Evolutionary conservation across 2,797 vertebrate genomes (phyloP), one percentile per base, ranked within the genome.

Genomic region (Artibeus lituratus): DNA sequence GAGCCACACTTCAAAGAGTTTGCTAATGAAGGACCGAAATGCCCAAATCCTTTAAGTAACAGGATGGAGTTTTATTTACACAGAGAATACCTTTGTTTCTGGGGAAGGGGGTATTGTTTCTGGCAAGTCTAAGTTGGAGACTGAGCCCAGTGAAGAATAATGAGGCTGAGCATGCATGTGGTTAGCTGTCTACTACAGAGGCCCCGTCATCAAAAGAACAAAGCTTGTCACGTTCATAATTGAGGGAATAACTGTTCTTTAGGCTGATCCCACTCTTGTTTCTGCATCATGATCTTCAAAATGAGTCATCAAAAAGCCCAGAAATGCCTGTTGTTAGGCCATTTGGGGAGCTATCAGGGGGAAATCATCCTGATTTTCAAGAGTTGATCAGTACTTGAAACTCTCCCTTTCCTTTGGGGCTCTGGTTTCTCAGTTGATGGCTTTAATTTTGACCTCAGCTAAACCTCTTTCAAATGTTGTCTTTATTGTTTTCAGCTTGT

Each of bases 1-100:
- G 4, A 96, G 24, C 37, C 16, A 49, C 62, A 49, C 2, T 95
- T 62, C 7, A 97, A 96, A 98, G 93, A 35, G 53, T 86, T 90
- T 94, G 57, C 74, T 94, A 95, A 94, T 92, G 74, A 96, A 93
- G 44, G 26, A 94, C 76, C 74, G 84, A 96, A 91, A 80, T n/a
- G 62, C 51, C 29, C 78, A 74, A 86, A 93, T 92, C 67, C 83
- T 93, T 87, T 94, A 94, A 94, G 49, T 87, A 94, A 91, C 44
- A 82, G 29, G 65, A 97, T 65, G 15, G 55, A 69, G n/a, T 84
- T 94, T 94, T 59, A 11, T 26, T 96, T 91, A 49, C 21, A 57
- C 19, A 57, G 4, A 97, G 39, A 85, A 96, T 90, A 14, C 44
- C 16, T 87, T 87, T 76, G 57, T 55, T 65, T 72, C 16, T 12